These are phyloP conservation scores for Chrysina gloriosa DNA, from an alignment of 2,888 invertebrate genomes.

Conservation along the genomic window DNA sequence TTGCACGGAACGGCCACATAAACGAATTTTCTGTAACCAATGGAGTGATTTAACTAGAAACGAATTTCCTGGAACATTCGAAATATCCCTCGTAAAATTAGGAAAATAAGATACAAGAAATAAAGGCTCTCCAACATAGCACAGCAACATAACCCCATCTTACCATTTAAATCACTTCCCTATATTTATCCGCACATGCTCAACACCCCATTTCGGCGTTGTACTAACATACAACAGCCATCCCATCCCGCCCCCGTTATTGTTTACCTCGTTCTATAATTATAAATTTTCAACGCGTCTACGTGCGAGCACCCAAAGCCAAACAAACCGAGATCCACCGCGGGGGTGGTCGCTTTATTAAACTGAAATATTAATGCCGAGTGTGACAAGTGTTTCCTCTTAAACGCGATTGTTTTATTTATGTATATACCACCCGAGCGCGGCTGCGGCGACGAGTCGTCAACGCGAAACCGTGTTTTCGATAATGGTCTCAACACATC, in stretches of 20 bases:
- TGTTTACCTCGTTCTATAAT: conserved; percentile 1
- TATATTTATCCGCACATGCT: neutral
- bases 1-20: too few species aligned
- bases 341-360: conserved; percentile 7
- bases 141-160: too few species aligned
- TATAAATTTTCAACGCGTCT: conserved; percentile 7
- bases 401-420: conserved; percentile 1
- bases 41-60: too few species aligned
- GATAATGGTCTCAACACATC: conserved; percentile 19
- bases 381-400: conserved; percentile 17
- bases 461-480: conserved; percentile 5
- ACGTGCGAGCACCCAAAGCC: conserved; percentile 1
- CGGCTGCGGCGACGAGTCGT: neutral
- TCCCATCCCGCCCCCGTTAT: neutral
- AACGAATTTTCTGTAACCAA: too few species aligned
- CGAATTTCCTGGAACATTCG: too few species aligned
- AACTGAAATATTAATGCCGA: conserved; percentile 17
- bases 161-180: too few species aligned
- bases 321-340: conserved; percentile 1
- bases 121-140: too few species aligned
- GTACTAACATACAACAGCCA: neutral
- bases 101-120: too few species aligned
- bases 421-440: neutral
- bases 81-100: too few species aligned
- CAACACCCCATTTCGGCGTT: neutral